Evolutionary conservation across 2,797 vertebrate genomes (phyloP).

Genomic region (Sciaenops ocellatus): DNA sequence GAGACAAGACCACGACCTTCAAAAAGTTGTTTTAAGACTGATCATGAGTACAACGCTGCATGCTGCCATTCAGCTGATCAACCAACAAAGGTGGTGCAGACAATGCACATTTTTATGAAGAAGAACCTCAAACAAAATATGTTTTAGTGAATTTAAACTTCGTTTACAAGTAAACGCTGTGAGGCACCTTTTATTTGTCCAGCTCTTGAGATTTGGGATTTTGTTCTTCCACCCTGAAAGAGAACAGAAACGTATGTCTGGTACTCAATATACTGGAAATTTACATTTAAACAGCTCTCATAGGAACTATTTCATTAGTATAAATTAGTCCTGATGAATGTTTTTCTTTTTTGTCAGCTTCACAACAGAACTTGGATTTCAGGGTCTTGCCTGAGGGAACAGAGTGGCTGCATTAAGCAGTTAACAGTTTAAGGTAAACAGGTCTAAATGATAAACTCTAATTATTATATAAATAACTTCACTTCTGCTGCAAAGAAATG

Average conservation of each 20-base stretch:
- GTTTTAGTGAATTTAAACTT: not conserved
- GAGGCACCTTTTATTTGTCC: not conserved
- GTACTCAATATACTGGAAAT: not conserved
- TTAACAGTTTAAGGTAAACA: not conserved
- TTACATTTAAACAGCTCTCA: not conserved
- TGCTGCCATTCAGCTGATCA: too few species aligned
- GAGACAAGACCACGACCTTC: too few species aligned
- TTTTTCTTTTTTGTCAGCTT: not conserved
- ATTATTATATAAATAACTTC: constrained; percentile 24
- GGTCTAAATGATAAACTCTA: constrained; percentile 1
- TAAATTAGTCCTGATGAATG: too few species aligned
- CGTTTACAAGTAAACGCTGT: not conserved
- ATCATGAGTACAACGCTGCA: too few species aligned
- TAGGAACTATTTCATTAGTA: too few species aligned
- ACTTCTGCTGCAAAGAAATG: not conserved
- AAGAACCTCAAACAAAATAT: too few species aligned
- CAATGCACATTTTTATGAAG: too few species aligned
- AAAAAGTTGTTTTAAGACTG: too few species aligned
- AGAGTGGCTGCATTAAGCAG: not conserved
- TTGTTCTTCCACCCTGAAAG: not conserved
- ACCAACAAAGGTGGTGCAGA: too few species aligned
- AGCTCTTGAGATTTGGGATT: not conserved
- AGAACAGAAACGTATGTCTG: too few species aligned
- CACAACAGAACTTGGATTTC: not conserved
- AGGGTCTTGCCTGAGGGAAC: not conserved